Evolutionary conservation across 2,113 vertebrate genomes (phyloP).

Genomic region (Cisticola juncidis): DNA sequence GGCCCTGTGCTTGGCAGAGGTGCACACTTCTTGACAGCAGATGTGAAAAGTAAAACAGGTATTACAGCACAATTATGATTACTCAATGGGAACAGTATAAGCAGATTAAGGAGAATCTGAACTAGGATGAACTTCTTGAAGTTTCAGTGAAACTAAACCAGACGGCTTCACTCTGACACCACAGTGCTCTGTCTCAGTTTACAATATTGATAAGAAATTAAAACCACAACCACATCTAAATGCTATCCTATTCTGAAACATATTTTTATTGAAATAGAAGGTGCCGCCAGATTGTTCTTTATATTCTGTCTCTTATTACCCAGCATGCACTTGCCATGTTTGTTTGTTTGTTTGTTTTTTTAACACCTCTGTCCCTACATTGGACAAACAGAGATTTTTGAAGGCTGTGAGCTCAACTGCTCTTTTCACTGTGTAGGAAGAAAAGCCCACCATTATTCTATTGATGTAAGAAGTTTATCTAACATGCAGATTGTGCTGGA

Average conservation of each 20-base stretch:
- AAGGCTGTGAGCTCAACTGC: neutral
- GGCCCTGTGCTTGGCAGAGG: fast-evolving
- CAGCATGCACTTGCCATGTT: neutral
- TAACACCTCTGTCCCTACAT: neutral
- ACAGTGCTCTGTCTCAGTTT: neutral
- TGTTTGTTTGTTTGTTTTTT: neutral
- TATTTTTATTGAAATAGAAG: neutral
- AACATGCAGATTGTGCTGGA: neutral
- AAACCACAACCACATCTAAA: neutral
- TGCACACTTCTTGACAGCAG: neutral
- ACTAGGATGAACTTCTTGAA: neutral
- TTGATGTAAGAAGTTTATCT: neutral
- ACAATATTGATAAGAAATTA: neutral
- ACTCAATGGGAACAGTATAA: neutral
- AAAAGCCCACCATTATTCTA: neutral
- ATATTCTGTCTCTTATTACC: neutral
- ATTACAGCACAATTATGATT: neutral
- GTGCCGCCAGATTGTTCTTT: neutral
- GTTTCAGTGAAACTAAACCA: neutral
- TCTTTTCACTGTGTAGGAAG: neutral
- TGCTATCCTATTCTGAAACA: neutral
- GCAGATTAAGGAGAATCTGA: neutral
- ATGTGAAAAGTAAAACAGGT: neutral
- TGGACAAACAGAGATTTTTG: neutral
- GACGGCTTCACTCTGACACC: neutral